Evolutionary conservation across 2,113 vertebrate genomes (phyloP).

Genomic region (Ginglymostoma cirratum): DNA sequence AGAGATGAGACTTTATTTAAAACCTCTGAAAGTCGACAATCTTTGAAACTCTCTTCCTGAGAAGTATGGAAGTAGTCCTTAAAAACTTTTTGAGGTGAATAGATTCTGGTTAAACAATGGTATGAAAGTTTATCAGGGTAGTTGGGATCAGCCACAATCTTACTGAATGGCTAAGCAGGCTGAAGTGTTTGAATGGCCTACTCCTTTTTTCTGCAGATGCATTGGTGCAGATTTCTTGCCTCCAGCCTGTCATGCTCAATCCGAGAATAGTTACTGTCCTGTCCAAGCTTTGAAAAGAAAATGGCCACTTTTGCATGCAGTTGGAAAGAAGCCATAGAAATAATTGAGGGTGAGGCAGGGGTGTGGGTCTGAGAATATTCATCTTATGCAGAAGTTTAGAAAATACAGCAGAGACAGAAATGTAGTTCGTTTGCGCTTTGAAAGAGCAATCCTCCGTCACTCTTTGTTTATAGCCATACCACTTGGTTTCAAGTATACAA

Average conservation of each 20-base stretch:
- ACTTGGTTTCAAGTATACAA: background rate
- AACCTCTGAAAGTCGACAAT: too few species aligned
- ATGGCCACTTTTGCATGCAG: background rate
- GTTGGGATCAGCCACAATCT: too few species aligned
- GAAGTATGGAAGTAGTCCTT: too few species aligned
- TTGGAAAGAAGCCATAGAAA: background rate
- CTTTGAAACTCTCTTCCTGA: too few species aligned
- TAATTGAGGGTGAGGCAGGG: background rate
- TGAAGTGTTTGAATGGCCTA: too few species aligned
- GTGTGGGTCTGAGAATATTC: background rate
- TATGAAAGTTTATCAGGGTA: too few species aligned
- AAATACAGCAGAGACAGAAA: background rate
- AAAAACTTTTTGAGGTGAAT: too few species aligned
- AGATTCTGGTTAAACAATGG: too few species aligned
- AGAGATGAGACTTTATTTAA: too few species aligned
- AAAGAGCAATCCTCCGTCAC: background rate
- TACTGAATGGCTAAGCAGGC: too few species aligned
- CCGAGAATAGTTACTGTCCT: background rate
- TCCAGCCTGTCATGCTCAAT: background rate
- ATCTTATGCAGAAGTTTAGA: background rate
- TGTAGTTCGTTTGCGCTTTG: too few species aligned
- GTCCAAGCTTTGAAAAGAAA: background rate
- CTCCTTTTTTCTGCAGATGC: background rate
- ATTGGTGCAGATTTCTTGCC: too few species aligned
- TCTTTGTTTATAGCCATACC: background rate